phyloP scores from a whole-genome alignment of 2,888 invertebrate species.

The Melanostoma mellinum region DNA sequence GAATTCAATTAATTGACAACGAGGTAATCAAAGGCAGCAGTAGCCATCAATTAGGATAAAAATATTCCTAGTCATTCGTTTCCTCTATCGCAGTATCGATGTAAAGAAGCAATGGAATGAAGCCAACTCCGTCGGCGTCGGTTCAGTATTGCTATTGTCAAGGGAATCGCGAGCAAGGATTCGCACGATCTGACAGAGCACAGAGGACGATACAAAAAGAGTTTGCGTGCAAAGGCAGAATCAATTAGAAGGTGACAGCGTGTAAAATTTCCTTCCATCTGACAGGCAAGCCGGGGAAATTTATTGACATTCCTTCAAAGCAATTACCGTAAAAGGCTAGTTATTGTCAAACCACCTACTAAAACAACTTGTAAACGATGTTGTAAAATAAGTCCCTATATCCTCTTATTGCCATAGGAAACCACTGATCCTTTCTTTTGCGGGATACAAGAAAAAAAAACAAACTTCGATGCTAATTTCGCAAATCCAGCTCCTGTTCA shows the following conservation, averaged over 20 bases:
- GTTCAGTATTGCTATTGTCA: slow-evolving; percentile 33
- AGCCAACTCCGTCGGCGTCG: not conserved
- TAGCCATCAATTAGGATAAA: slow-evolving; percentile 55
- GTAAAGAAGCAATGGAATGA: not conserved
- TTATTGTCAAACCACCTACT: slow-evolving; percentile 56
- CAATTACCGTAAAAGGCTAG: slow-evolving; percentile 55
- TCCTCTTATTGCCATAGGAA: not conserved
- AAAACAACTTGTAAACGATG: slow-evolving; percentile 65
- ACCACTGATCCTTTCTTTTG: not conserved
- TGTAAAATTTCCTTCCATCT: slow-evolving; percentile 15
- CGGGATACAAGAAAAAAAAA: not conserved
- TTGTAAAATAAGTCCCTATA: slow-evolving; percentile 31
- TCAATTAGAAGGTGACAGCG: slow-evolving; percentile 49
- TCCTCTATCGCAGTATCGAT: not conserved
- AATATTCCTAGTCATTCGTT: slow-evolving; percentile 44
- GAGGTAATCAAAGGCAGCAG: slow-evolving; percentile 57
- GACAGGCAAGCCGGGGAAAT: slow-evolving; percentile 20
- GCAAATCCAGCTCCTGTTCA: slow-evolving; percentile 18
- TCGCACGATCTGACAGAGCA: not conserved
- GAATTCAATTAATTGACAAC: slow-evolving; percentile 65
- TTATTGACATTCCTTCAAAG: slow-evolving; percentile 40
- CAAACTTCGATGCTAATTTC: slow-evolving; percentile 57
- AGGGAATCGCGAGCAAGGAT: slow-evolving; percentile 42
- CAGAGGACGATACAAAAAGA: slow-evolving; percentile 16
- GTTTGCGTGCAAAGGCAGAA: slow-evolving; percentile 59